Evolutionary conservation across 2,797 vertebrate species (phyloP), one percentile per base, ranked within the genome.

Genomic region (Esox lucius): DNA sequence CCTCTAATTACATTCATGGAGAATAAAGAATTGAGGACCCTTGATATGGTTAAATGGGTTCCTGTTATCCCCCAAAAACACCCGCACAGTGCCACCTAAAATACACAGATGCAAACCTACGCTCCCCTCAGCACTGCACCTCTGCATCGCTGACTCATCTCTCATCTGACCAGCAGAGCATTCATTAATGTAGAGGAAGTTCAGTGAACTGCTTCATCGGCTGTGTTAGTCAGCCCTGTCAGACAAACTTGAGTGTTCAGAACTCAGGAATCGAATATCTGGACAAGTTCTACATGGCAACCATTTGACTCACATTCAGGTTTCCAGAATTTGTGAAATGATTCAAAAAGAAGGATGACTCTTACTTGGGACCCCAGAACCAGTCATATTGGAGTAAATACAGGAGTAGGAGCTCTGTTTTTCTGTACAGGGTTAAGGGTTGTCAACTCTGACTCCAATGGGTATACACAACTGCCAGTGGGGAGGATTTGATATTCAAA

Each of bases 31-130:
- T 53, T 53, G 51, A n/a, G 17, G 19, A n/a, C 19, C 51, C 13
- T 64, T 64, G 13, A 64, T 64, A 64, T 28, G 61, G 24, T 64
- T 12, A 64, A 64, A 53, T 53, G 19, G 62, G 9, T 62, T 62
- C 59, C 59, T 62, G 59, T 62, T 24, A 62, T 39, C 12, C 24
- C 59, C 24, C 59, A 62, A 62, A 13, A 62, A 62, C 59, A 62
- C 24, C 59, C 24, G n/a, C 22, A 28, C 11, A 62, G 13, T 62
- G 24, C 59, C 22, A 62, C 7, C 22, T 62, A 26, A 62, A 62
- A 62, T 15, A 26, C 22, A 61, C 59, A 62, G n/a, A 24, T 1
- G 9, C 59, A 26, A 59, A 61, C 22, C 24, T 9, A 12, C 22
- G 24, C 59, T 24, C 59, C 22, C 59, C 59, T 26, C 59, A 24